Percentiles rank a stretch among this genome's conserved stretches.
Conservation (phyloP, 2,888 invertebrate species). For the Cynaeus angustus region DNA sequence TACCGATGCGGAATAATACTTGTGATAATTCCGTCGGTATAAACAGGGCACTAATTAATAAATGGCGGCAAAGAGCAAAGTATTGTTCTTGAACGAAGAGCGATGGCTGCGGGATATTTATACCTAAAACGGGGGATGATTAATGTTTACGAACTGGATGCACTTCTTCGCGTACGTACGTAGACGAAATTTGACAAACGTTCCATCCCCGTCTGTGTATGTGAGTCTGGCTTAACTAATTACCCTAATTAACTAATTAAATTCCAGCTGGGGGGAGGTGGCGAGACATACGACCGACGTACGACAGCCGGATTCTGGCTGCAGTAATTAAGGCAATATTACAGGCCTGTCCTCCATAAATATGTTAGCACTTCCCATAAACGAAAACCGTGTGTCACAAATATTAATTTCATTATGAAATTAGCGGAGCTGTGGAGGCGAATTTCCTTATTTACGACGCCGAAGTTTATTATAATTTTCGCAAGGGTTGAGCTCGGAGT, state of each 20-base stretch:
- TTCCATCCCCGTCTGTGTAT: conserved; percentile 57
- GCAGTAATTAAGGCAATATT: conserved; percentile 65
- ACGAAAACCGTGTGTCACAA: conserved; percentile 63
- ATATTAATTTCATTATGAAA: conserved; percentile 62
- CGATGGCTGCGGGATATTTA: conserved; percentile 42
- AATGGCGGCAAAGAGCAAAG: conserved; percentile 47
- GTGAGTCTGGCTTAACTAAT: conserved; percentile 66
- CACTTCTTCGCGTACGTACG: conserved; percentile 32
- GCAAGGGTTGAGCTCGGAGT: conserved; percentile 8
- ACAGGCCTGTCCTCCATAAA: conserved; percentile 57
- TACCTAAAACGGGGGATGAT: conserved; percentile 38
- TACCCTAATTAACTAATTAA: conserved; percentile 71
- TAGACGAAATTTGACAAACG: conserved; percentile 50
- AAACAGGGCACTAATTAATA: conserved; percentile 46
- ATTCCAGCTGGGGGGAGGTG: conserved; percentile 62
- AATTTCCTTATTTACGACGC: conserved; percentile 55
- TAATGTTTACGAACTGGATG: conserved; percentile 39
- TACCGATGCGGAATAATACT: conserved; percentile 44
- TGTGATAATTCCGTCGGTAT: conserved; percentile 34
- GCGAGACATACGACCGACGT: conserved; percentile 50
- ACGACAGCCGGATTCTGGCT: conserved; percentile 61
- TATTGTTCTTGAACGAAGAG: conserved; percentile 44
- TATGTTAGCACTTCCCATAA: conserved; percentile 59
- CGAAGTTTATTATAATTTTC: conserved; percentile 14
- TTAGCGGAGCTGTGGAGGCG: conserved; percentile 52